Evolutionary conservation across 2,797 vertebrate genomes (phyloP).

Genomic region (Channallabes apus): DNA sequence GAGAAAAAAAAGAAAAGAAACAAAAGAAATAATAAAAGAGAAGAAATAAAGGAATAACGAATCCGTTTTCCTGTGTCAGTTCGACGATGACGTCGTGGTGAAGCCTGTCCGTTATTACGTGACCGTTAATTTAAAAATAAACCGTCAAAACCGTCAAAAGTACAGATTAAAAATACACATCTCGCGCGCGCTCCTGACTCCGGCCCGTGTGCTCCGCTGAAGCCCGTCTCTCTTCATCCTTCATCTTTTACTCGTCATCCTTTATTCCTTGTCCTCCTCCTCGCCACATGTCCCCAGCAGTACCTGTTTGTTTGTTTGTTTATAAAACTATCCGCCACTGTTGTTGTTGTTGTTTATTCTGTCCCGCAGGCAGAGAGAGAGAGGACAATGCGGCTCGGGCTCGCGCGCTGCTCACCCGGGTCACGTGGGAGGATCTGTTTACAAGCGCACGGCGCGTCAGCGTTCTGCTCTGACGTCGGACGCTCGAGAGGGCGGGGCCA

Average conservation of each 20-base stretch:
- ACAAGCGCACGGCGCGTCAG: constrained; percentile 71
- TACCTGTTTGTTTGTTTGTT: background rate
- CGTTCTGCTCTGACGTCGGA: constrained; percentile 60
- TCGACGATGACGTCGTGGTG: background rate
- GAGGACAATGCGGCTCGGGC: constrained; percentile 65
- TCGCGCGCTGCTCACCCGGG: constrained; percentile 62
- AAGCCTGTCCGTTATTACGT: background rate
- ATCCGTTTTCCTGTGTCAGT: background rate
- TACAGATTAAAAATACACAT: constrained; percentile 31
- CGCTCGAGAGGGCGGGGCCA: constrained; percentile 53
- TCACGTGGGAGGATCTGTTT: constrained; percentile 88
- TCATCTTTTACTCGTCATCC: constrained; percentile 24
- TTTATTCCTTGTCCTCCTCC: constrained; percentile 29
- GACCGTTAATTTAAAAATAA: background rate
- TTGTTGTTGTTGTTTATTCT: background rate
- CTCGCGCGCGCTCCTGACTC: constrained; percentile 22
- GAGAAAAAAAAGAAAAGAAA: no score
- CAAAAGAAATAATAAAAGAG: no score
- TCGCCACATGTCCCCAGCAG: constrained; percentile 58
- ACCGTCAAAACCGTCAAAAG: background rate
- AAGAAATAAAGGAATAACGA: background rate
- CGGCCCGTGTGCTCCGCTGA: background rate
- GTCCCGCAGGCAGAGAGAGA: constrained; percentile 2
- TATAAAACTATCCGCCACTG: background rate
- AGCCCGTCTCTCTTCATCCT: constrained; percentile 35